Evolutionary conservation across 2,888 invertebrate genomes (phyloP), one percentile per base, ranked within the genome.

Genomic region (Apeira syringaria): DNA sequence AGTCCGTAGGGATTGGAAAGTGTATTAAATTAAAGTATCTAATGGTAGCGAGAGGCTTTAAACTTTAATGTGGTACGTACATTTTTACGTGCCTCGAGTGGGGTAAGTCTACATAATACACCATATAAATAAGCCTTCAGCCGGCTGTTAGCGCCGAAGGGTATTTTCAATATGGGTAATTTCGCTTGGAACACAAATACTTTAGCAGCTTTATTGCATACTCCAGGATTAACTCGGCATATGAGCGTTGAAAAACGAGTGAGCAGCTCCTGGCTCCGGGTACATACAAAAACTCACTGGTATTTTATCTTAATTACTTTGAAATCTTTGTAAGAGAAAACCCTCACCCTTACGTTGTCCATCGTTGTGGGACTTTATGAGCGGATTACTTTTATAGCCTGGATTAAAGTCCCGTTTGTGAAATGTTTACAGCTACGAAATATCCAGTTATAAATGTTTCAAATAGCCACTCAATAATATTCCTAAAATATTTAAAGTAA

Each of bases 91-190:
- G 59, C 47, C 61, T 68, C 66, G 53, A 55, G 55, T 51, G 54
- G 61, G 59, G 60, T 67, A 59, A 71, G 68, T 73, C 59, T 61
- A 70, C 72, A 71, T 74, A 70, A 68, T 71, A 69, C 71, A 74
- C 64, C 64, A 70, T 79, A 80, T 80, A 82, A 82, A 84, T 84
- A 84, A 84, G 79, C 82, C 78, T 80, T 80, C 74, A 78, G 79
- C 63, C 70, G 73, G 75, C 78, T 80, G 80, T 81, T 84, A 82
- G 83, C 80, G 73, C 74, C 73, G 82, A 81, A 81, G 84, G 85
- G 86, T 84, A 86, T 85, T 86, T 86, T 84, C 88, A 86, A 87
- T 88, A 86, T 85, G 85, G 88, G 86, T 86, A 86, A 88, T 88
- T 86, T 88, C 72, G 81, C 79, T 68, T 76, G 79, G 74, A 83